Percentiles rank a stretch among this genome's conserved stretches.
phyloP scores from a whole-genome alignment of 1,140 invertebrate species.

The Rhyzopertha dominica region DNA sequence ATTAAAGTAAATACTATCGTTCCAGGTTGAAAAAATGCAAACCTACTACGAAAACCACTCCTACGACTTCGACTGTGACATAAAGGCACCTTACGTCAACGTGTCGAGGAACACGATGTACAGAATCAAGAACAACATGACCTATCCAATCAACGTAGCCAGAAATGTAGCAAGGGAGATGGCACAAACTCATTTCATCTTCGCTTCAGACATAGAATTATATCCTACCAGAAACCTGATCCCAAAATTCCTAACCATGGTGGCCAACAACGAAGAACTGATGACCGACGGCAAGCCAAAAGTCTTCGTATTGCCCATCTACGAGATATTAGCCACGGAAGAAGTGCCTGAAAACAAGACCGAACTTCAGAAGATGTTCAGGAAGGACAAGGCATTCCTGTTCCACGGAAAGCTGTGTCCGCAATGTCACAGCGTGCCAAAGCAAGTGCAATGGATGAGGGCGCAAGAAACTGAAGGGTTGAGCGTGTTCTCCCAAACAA shows the following conservation, averaged over 20 bases:
- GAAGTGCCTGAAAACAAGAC: constrained; percentile 42
- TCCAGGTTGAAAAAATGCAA: no score
- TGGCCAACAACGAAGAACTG: no score
- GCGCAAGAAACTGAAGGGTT: constrained; percentile 23
- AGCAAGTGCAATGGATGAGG: constrained; percentile 43
- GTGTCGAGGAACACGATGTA: constrained; percentile 10
- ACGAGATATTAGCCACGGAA: constrained; percentile 46
- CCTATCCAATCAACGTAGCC: constrained; percentile 50
- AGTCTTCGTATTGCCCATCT: constrained; percentile 47
- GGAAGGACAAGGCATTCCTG: constrained; percentile 46
- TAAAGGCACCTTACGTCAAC: constrained; percentile 8
- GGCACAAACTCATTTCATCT: constrained; percentile 45
- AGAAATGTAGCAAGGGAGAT: constrained; percentile 41
- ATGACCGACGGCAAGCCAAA: no score
- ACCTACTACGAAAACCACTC: no score
- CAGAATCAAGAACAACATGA: constrained; percentile 16
- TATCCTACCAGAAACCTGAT: constrained; percentile 39
- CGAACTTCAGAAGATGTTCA: constrained; percentile 45
- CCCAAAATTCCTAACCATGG: constrained; percentile 33
- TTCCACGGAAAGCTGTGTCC: constrained; percentile 57
- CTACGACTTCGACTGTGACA: constrained; percentile 9
- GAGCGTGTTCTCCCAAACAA: constrained; percentile 34
- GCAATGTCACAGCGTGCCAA: constrained; percentile 51
- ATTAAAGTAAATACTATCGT: no score
- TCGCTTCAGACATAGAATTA: constrained; percentile 51